Conservation (phyloP, 2,888 invertebrate genomes). For the Lingula anatina region DNA sequence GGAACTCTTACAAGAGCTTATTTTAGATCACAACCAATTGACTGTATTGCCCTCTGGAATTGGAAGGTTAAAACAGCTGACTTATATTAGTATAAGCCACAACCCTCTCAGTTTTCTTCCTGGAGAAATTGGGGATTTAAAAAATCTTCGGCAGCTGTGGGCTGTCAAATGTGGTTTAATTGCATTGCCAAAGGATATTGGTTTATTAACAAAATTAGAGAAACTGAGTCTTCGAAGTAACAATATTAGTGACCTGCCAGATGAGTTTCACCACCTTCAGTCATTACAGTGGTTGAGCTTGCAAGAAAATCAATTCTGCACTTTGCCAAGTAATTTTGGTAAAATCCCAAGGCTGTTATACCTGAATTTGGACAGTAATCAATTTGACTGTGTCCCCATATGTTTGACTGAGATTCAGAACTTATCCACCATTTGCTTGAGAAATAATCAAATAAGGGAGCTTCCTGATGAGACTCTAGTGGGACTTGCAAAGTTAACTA, state of each 20-base stretch:
- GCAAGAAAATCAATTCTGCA: conserved; percentile 33
- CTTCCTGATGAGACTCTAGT: conserved; percentile 38
- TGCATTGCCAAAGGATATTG: conserved; percentile 31
- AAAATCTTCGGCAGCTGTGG: conserved; percentile 36
- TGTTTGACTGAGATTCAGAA: conserved; percentile 25
- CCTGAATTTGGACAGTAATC: conserved; percentile 38
- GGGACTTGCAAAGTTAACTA: conserved; percentile 32
- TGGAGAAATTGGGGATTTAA: conserved; percentile 33
- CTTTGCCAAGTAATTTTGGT: conserved; percentile 26
- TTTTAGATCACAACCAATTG: conserved; percentile 44
- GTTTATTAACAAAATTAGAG: conserved; percentile 24
- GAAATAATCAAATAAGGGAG: conserved; percentile 24
- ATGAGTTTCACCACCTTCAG: conserved; percentile 22
- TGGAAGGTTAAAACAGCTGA: conserved; percentile 23
- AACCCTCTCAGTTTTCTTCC: conserved; percentile 38
- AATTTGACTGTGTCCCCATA: conserved; percentile 28
- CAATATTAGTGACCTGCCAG: conserved; percentile 26
- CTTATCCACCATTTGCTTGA: conserved; percentile 28
- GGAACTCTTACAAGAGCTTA: conserved; percentile 30
- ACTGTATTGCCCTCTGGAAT: conserved; percentile 43
- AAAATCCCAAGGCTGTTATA: conserved; percentile 26
- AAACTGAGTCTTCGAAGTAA: conserved; percentile 37
- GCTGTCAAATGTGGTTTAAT: conserved; percentile 33
- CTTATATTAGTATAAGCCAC: conserved; percentile 21
- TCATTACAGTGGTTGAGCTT: conserved; percentile 41